Conservation (phyloP, 2,888 invertebrate species). For the Euproctis similis region DNA sequence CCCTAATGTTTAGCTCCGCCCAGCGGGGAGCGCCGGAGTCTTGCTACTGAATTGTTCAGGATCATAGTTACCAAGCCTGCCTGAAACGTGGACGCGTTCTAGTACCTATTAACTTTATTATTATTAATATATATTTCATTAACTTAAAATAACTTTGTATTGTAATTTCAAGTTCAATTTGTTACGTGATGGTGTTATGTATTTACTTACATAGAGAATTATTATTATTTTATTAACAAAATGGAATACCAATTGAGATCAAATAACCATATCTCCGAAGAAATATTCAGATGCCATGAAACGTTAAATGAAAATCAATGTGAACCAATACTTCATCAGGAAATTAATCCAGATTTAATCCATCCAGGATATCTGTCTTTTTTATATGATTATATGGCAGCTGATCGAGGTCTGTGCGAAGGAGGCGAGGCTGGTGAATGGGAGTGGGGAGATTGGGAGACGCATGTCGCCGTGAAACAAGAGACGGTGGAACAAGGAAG, state of each 20-base stretch:
- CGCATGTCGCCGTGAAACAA: constrained; percentile 40
- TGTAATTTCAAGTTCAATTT: background rate
- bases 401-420: constrained; percentile 24
- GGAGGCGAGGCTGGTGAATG: constrained; percentile 18
- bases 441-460: constrained; percentile 40
- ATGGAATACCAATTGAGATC: constrained; percentile 40
- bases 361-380: constrained; percentile 41
- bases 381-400: constrained; percentile 40
- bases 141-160: background rate
- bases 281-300: constrained; percentile 18
- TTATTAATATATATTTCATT: too few species aligned
- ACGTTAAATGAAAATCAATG: constrained; percentile 7
- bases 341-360: constrained; percentile 12
- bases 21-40: constrained; percentile 17
- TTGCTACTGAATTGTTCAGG: constrained; percentile 17
- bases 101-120: too few species aligned
- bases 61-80: too few species aligned
- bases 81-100: constrained; percentile 20
- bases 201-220: too few species aligned
- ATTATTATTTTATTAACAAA: background rate
- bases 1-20: constrained; percentile 40
- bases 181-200: background rate
- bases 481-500: constrained; percentile 32
- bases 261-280: constrained; percentile 32
- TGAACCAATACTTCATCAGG: constrained; percentile 20